phyloP scores from a whole-genome alignment of 2,888 invertebrate species.

The Drosophila setosimentum region DNA sequence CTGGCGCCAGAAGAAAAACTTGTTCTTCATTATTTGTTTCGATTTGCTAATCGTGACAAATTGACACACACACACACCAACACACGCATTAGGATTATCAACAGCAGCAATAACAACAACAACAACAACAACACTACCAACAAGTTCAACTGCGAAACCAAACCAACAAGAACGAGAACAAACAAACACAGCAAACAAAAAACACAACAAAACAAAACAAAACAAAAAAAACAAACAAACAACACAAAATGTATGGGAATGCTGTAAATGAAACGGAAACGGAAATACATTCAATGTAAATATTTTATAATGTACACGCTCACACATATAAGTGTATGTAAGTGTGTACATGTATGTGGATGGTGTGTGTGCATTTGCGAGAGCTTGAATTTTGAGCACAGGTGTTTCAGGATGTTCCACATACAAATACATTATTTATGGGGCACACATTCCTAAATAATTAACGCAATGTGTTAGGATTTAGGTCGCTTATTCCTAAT shows the following conservation, averaged over 20 bases:
- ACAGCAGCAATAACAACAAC: slow-evolving; percentile 45
- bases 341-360: not conserved
- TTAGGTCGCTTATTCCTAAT: slow-evolving; percentile 25
- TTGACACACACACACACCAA: slow-evolving; percentile 11
- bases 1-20: not conserved
- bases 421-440: slow-evolving; percentile 46
- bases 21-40: not conserved
- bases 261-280: slow-evolving; percentile 43
- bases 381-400: slow-evolving; percentile 24
- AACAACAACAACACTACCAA: slow-evolving; percentile 47
- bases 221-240: slow-evolving; percentile 5
- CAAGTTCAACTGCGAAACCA: slow-evolving; percentile 50
- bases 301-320: slow-evolving; percentile 43
- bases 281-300: slow-evolving; percentile 58
- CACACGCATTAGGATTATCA: slow-evolving; percentile 25
- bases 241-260: slow-evolving; percentile 39
- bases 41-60: slow-evolving; percentile 9
- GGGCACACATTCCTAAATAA: slow-evolving; percentile 47
- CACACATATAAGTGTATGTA: slow-evolving; percentile 5
- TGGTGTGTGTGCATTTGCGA: slow-evolving; percentile 8
- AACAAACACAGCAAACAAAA: slow-evolving; percentile 49
- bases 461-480: slow-evolving; percentile 54
- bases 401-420: slow-evolving; percentile 45
- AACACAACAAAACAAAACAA: slow-evolving; percentile 29
- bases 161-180: slow-evolving; percentile 43